phyloP scores from a whole-genome alignment of 2,113 vertebrate species.

The Syngnathoides biaculeatus region DNA sequence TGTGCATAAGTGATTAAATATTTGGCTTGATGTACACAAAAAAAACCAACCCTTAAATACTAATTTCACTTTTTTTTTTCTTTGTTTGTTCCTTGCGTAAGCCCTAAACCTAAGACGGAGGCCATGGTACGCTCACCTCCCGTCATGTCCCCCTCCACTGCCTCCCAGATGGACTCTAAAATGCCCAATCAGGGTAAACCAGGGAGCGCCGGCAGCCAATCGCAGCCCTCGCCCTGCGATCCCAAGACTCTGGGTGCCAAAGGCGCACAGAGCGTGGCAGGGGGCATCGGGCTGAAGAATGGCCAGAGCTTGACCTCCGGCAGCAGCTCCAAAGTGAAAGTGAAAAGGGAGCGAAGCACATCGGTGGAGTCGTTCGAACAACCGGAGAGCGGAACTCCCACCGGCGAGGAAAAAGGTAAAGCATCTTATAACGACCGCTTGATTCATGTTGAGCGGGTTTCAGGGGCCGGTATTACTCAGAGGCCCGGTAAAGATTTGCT shows the following conservation, averaged over 20 bases:
- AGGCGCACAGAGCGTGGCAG: conserved; percentile 85
- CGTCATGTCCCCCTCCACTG: conserved; percentile 98
- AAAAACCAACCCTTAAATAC: background rate
- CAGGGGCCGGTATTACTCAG: conserved; percentile 1
- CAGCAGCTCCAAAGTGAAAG: conserved; percentile 93
- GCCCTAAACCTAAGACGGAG: conserved; percentile 99
- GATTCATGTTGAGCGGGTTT: conserved; percentile 2
- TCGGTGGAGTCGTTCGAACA: conserved; percentile 96
- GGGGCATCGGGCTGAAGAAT: conserved; percentile 96
- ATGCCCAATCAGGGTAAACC: conserved; percentile 98
- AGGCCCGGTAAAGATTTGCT: conserved; percentile 6
- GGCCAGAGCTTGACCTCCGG: conserved; percentile 84
- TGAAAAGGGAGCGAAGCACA: conserved; percentile 94
- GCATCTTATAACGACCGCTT: background rate
- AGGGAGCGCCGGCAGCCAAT: conserved; percentile 92
- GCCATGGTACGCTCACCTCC: conserved; percentile 98
- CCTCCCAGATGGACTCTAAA: conserved; percentile 98
- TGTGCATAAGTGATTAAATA: background rate
- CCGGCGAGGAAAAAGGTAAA: conserved; percentile 89
- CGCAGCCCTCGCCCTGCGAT: conserved; percentile 95
- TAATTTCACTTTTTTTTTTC: background rate
- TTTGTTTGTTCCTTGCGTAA: conserved; percentile 54
- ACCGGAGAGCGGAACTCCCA: conserved; percentile 90
- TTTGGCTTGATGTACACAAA: background rate
- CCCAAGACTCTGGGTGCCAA: conserved; percentile 78